Evolutionary conservation across 2,797 vertebrate genomes (phyloP).

Genomic region (Anguilla anguilla): DNA sequence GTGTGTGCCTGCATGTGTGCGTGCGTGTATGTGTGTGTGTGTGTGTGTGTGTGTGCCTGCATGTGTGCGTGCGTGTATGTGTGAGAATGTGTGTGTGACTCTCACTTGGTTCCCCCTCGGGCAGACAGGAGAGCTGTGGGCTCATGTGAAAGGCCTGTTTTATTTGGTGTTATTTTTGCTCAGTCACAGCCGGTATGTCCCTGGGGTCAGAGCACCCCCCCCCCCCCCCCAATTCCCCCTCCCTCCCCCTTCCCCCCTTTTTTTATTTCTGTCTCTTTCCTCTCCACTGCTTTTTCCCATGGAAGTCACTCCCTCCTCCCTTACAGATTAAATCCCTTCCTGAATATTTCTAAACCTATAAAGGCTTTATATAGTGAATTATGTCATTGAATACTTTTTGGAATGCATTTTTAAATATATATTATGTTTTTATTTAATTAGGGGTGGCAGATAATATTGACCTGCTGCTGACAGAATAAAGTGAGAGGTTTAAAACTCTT

Average conservation of each 20-base stretch:
- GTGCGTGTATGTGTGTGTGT: not conserved
- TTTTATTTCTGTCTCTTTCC: constrained; percentile 6
- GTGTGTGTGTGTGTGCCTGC: not conserved
- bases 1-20: not conserved
- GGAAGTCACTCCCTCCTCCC: not conserved
- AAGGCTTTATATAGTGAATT: not conserved
- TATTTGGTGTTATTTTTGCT: constrained; percentile 18
- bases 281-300: constrained; percentile 10
- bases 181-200: constrained; percentile 1
- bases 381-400: not conserved
- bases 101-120: not conserved
- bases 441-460: not conserved
- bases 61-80: not conserved
- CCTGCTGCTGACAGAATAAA: not conserved
- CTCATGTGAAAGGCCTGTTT: constrained; percentile 17
- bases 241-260: not conserved
- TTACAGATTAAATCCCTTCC: not conserved
- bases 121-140: not conserved
- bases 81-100: not conserved
- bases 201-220: not conserved
- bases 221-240: not conserved
- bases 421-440: not conserved
- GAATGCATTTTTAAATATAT: not conserved
- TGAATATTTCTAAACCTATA: not conserved
- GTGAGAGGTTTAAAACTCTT: not conserved